Base-by-base conservation (phyloP, 1,140 invertebrate species). In the Tenebrio molitor region DNA sequence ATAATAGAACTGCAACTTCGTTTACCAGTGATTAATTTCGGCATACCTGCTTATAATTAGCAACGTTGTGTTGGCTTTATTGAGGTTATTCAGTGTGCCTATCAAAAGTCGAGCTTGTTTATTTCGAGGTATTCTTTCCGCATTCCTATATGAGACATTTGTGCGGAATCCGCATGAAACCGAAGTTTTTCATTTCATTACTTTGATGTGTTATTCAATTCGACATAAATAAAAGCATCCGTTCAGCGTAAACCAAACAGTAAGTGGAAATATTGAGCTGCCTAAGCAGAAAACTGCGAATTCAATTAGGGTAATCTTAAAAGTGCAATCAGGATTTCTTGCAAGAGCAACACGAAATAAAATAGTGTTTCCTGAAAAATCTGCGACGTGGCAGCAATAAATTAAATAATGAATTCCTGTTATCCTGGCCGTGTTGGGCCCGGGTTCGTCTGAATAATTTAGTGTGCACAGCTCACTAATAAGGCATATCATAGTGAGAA, bases 401-500 rank as follows among this genome's bases (percentile, higher is more conserved):
- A 65, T 64, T 67, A 53, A 69, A 53, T 62, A 74, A 74, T 70
- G 72, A 74, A 74, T 74, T 69, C 53, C 67, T 64, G 67, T 73
- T 53, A 73, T 73, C 68, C 64, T 67, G 62, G 21, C 72, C 50
- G 29, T 68, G 67, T 70, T 46, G 58, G 68, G 42, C 41, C 12
- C 42, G 65, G 19, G 69, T 50, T 71, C 63, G 58, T 65, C 69
- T 73, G 68, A 72, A 75, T 75, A 75, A 75, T 75, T 75, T 69
- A 75, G 65, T 70, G 71, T 64, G 63, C 71, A 53, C 42, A 70
- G 74, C 69, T 73, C 66, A 72, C 74, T 75, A 75, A 75, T 75
- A 75, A 75, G 74, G 71, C 71, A 73, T 73, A 75, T 75, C 74
- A 75, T 69, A 72, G 74, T 66, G 66, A 63, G 63, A 58, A 50